These are phyloP conservation scores for Seriola quinqueradiata DNA, from an alignment of 2,113 vertebrate species.

Conservation along the genomic window DNA sequence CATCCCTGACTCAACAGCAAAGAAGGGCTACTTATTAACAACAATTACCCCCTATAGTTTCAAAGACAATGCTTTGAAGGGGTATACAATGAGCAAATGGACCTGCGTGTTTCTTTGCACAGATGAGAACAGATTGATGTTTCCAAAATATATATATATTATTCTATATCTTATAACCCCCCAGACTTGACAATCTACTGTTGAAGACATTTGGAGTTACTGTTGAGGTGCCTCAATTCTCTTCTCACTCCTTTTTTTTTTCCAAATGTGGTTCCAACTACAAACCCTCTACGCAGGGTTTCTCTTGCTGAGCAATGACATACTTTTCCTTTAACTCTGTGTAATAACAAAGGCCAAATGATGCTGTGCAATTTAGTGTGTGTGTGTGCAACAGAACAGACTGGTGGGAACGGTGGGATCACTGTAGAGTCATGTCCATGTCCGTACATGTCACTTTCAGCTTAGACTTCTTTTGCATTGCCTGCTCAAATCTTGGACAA, in stretches of 20 bases:
- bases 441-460: constrained; percentile 21
- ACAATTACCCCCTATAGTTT: neutral
- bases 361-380: constrained; percentile 60
- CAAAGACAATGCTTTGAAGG: constrained; percentile 1
- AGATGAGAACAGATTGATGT: constrained; percentile 27
- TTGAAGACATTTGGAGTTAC: constrained; percentile 21
- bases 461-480: constrained; percentile 24
- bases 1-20: neutral
- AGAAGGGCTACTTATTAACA: constrained; percentile 12
- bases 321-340: constrained; percentile 29
- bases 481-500: constrained; percentile 39
- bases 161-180: constrained; percentile 36
- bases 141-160: neutral
- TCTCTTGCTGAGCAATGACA: neutral
- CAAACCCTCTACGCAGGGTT: constrained; percentile 14
- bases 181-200: constrained; percentile 68
- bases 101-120: constrained; percentile 46
- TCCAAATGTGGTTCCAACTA: constrained; percentile 34
- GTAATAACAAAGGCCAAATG: constrained; percentile 50
- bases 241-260: constrained; percentile 60
- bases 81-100: neutral
- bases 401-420: constrained; percentile 23
- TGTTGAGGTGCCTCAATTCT: constrained; percentile 59
- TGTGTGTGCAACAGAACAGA: constrained; percentile 20
- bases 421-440: constrained; percentile 34